These are phyloP conservation scores for Cydia amplana DNA, from an alignment of 1,140 invertebrate species.

Conservation along the genomic window DNA sequence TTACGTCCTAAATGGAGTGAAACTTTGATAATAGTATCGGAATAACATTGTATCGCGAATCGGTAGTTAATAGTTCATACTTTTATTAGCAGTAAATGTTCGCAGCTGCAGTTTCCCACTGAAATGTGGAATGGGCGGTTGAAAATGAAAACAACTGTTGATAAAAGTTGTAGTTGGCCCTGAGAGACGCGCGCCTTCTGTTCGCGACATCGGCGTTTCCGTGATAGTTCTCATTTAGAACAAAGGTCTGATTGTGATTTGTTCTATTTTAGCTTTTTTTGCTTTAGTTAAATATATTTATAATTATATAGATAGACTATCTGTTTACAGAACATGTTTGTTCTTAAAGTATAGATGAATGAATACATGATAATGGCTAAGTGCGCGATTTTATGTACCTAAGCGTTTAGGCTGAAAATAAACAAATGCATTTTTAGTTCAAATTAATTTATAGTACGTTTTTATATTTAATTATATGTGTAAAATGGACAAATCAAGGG, in stretches of 20 bases:
- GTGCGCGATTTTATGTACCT: no score
- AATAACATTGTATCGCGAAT: conserved; percentile 24
- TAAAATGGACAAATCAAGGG: no score
- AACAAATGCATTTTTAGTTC: no score
- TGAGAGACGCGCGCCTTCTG: neutral
- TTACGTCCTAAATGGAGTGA: conserved; percentile 13
- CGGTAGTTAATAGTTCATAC: conserved; percentile 28
- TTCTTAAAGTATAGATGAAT: no score
- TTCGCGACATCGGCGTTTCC: neutral
- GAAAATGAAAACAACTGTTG: neutral
- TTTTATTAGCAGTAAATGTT: conserved; percentile 29
- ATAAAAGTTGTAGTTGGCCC: neutral
- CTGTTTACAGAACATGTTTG: no score
- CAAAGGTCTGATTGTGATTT: neutral
- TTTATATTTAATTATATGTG: no score
- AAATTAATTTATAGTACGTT: no score
- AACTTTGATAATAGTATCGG: conserved; percentile 23
- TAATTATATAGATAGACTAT: no score
- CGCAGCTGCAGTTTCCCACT: neutral
- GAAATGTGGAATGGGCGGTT: neutral
- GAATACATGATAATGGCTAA: no score
- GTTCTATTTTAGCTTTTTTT: neutral
- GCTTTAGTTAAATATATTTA: neutral
- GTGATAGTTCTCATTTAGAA: conserved; percentile 11
- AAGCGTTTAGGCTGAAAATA: no score